Evolutionary conservation across 2,113 vertebrate species (phyloP).

Genomic region (Myotis davidii): DNA sequence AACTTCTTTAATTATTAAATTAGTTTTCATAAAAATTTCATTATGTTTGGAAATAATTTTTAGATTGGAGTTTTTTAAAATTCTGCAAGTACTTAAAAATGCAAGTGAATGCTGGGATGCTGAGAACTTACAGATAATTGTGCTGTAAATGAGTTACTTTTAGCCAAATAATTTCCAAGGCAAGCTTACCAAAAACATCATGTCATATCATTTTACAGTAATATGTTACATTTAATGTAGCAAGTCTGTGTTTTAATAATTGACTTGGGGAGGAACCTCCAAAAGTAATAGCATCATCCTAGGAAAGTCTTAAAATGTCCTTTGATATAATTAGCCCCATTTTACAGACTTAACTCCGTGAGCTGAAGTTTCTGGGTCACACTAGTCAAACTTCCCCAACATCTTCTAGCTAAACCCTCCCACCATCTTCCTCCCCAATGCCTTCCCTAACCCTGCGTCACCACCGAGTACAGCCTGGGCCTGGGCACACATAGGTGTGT

Average conservation of each 20-base stretch:
- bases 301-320: not conserved
- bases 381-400: not conserved
- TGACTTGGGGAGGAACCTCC: not conserved
- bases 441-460: not conserved
- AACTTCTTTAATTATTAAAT: conserved; percentile 42
- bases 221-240: not conserved
- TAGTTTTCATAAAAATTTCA: not conserved
- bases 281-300: not conserved
- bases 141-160: not conserved
- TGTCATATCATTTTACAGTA: not conserved
- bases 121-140: not conserved
- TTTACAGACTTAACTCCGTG: not conserved
- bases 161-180: not conserved
- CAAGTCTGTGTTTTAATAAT: not conserved
- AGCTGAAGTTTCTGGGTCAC: not conserved
- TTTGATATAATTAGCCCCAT: not conserved
- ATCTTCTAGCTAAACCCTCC: not conserved
- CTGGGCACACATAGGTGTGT: not conserved
- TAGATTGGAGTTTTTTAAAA: not conserved
- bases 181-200: not conserved
- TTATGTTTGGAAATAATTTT: conserved; percentile 35
- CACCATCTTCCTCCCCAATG: not conserved
- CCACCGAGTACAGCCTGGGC: not conserved
- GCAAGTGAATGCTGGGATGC: not conserved
- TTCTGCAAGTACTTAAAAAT: not conserved